Evolutionary conservation across 1,140 invertebrate species (phyloP), one percentile per base, ranked within the genome.

Genomic region (Pogonognathellus flavescens): DNA sequence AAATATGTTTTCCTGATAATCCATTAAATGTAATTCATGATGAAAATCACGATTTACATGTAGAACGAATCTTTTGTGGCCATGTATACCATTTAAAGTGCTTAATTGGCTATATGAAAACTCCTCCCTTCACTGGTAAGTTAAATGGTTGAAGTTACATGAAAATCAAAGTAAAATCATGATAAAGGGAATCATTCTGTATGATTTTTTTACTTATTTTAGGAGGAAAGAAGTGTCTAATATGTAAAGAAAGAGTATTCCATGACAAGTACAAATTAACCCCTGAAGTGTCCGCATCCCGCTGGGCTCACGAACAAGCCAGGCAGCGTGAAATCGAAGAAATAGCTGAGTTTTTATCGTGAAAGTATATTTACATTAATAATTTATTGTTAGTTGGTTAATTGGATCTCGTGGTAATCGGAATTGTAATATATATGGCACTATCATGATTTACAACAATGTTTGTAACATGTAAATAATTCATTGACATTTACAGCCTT

Each of bases 261-360:
- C 95, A 95, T 89, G 94, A 95, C 85, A 95, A 95, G 89, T 95
- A 94, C 94, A 93, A 93, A 84, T 89, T 95, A 20, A 93, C 93
- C 80, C 93, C 95, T 11, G 93, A 93, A 88, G 90, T 95, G 18
- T 94, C 94, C 0, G 95, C 95, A 90, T 92, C 93, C 31, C 91
- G 95, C 60, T 95, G 95, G 95, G 95, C 95, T 7, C 94, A 95
- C 89, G 93, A 95, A 88, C 94, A 96, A 89, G 95, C 95, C 8
- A 92, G 94, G 82, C 92, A 93, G 87, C 91, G 95, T 87, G 95
- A 96, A 89, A 90, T 96, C 11, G 93, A 94, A 41, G 95, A 96
- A 91, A 94, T 95, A 8, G 92, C 93, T 4, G 95, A 96, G 86
- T 94, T 94, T 89, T 92, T 94, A 60, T 84, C 76, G 7, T 87